Evolutionary conservation across 37 sponge, comb jelly and placozoan genomes (phyloP), one percentile per base, ranked within the genome.

Genomic region (Tethya wilhelma): DNA sequence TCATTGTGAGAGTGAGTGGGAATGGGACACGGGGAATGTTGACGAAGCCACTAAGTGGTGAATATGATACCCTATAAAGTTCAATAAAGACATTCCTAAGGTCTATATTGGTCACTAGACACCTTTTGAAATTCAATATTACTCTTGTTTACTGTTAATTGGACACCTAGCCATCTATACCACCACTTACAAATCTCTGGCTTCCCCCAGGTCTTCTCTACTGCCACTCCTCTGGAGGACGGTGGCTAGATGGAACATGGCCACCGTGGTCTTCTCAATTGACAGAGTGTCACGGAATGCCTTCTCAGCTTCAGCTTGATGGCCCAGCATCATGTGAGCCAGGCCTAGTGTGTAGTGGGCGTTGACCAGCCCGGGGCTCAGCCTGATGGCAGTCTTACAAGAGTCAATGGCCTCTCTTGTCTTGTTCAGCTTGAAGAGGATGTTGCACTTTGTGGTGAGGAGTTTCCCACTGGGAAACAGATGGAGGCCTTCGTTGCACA

Each of bases 271-370:
- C 0, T n/a, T 6, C 7, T 78, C 79, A 25, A 78, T 1, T 0
- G 49, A 7, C 49, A 86, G 49, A 17, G 57, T 34, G 57, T 71
- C 64, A 45, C 82, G 33, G 26, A 81, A 81, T 8, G 49, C 41
- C 56, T 30, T 77, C 44, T 85, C 87, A 49, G 80, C 81, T 11
- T 39, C 25, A 8, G 56, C 38, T 20, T 23, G 28, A 32, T 86
- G 41, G 2, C 87, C 71, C 29, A 77, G 46, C 37, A 74, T 46
- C 59, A 80, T 34, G 72, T 80, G 81, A 0, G 78, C 69, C 12
- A 57, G 59, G 30, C 75, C 90, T 66, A 90, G 64, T 73, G 81
- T 85, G 59, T 73, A 85, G 38, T 87, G 62, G 0, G 84, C 83
- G 56, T 73, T 43, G 1, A 80, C 49, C 4, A 74, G 40, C 9